These are phyloP conservation scores for Laspeyria flexula DNA, from an alignment of 2,888 invertebrate genomes.

Conservation along the genomic window DNA sequence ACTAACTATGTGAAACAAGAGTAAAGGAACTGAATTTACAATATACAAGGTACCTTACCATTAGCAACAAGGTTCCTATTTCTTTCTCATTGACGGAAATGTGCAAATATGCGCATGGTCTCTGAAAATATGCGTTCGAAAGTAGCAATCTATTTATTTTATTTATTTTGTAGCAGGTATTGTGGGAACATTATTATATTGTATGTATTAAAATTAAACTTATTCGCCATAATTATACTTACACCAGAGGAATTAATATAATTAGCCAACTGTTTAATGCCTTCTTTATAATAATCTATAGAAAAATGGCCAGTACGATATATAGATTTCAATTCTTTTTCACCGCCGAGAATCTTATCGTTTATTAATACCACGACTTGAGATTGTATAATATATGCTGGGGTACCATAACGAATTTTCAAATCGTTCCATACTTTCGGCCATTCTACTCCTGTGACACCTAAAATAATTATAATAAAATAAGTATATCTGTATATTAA, in stretches of 20 bases:
- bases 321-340: slow-evolving; percentile 76
- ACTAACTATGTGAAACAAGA: too few species aligned
- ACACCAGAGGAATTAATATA: slow-evolving; percentile 76
- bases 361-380: slow-evolving; percentile 81
- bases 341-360: slow-evolving; percentile 82
- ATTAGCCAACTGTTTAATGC: slow-evolving; percentile 71
- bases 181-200: too few species aligned
- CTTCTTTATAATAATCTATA: slow-evolving; percentile 76
- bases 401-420: slow-evolving; percentile 72
- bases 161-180: too few species aligned
- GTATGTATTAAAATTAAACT: too few species aligned
- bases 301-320: too few species aligned
- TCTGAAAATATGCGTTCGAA: too few species aligned
- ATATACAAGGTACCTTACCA: too few species aligned
- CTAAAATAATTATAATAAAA: slow-evolving; percentile 48
- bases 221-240: too few species aligned
- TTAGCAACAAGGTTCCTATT: background rate
- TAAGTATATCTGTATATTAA: too few species aligned
- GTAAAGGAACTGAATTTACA: too few species aligned
- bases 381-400: slow-evolving; percentile 73
- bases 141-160: too few species aligned
- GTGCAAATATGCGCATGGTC: background rate
- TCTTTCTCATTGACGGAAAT: background rate
- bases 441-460: slow-evolving; percentile 75
- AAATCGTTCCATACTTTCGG: slow-evolving; percentile 64